phyloP scores from a whole-genome alignment of 2,797 vertebrate species.

The Tarsius wallacei region DNA sequence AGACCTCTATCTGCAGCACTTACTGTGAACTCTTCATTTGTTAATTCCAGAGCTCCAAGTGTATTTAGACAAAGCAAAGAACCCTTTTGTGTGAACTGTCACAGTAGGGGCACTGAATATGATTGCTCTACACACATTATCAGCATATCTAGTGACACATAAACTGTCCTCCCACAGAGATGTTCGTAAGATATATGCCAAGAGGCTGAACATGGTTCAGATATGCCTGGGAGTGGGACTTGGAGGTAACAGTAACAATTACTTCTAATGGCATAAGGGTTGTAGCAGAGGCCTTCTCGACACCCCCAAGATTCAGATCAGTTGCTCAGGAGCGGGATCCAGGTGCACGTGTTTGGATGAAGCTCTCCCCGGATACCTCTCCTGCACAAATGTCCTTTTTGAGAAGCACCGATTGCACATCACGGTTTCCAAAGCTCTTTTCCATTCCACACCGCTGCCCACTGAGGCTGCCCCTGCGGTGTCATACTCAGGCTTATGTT shows the following conservation, averaged over 20 bases:
- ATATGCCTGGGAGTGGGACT: neutral
- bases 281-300: neutral
- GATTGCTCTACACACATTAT: neutral
- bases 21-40: neutral
- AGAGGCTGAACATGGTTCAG: neutral
- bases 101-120: neutral
- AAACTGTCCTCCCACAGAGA: neutral
- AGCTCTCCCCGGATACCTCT: neutral
- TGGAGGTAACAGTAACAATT: neutral
- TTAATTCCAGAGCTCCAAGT: neutral
- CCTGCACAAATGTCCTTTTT: neutral
- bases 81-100: neutral
- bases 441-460: neutral
- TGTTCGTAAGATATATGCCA: neutral
- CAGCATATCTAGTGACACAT: neutral
- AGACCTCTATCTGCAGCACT: neutral
- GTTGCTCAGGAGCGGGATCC: neutral
- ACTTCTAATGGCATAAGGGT: neutral
- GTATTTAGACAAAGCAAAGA: conserved; percentile 13
- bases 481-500: neutral
- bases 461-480: neutral
- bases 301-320: neutral
- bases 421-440: neutral
- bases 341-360: neutral
- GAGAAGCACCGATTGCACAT: neutral